Evolutionary conservation across 2,797 vertebrate species (phyloP).

Genomic region (Pseudochirops corinnae): DNA sequence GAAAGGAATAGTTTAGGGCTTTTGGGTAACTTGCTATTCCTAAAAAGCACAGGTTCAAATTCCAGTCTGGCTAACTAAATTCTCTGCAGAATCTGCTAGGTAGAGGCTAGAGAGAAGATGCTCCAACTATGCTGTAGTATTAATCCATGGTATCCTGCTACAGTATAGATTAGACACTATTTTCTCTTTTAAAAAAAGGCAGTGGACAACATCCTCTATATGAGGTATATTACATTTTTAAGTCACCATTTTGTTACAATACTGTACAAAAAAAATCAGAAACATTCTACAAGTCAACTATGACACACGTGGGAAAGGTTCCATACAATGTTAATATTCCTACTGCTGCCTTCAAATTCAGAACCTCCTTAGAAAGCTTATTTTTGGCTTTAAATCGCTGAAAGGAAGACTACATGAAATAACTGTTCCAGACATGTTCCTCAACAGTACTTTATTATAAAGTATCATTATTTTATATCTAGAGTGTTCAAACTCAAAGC

Average conservation of each 20-base stretch:
- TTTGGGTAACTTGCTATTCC: background rate
- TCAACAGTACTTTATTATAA: constrained; percentile 32
- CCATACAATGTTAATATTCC: constrained; percentile 38
- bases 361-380: constrained; percentile 31
- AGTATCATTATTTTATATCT: background rate
- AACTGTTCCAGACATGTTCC: background rate
- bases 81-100: background rate
- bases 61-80: background rate
- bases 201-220: background rate
- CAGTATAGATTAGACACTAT: constrained; percentile 7
- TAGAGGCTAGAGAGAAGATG: constrained; percentile 3
- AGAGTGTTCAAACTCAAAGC: background rate
- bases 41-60: constrained; percentile 14
- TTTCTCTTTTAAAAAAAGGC: constrained; percentile 29
- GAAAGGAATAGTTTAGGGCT: background rate
- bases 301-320: constrained; percentile 1
- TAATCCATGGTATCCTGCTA: constrained; percentile 39
- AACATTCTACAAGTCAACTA: constrained; percentile 28
- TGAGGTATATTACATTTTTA: constrained; percentile 2
- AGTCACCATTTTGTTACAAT: constrained; percentile 29
- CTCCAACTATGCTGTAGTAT: constrained; percentile 36
- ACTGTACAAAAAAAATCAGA: constrained; percentile 35
- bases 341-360: constrained; percentile 39
- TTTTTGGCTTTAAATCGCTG: constrained; percentile 8
- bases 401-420: background rate